phyloP scores from a whole-genome alignment of 2,888 invertebrate species.

The Polymixis flavicincta region DNA sequence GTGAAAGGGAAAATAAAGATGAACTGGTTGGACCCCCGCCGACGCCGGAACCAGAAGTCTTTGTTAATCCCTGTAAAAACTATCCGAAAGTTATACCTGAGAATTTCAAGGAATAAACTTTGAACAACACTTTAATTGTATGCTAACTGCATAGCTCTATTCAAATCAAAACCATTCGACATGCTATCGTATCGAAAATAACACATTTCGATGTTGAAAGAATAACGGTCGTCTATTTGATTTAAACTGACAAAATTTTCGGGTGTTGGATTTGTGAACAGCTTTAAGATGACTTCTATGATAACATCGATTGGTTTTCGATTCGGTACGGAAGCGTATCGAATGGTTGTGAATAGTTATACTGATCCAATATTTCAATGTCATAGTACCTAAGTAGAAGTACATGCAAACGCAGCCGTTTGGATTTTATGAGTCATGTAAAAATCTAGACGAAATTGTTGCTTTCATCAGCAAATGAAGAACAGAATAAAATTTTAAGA shows the following conservation, averaged over 20 bases:
- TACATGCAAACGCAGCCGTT: neutral
- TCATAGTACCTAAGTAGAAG: too few species aligned
- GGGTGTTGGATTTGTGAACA: too few species aligned
- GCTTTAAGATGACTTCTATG: too few species aligned
- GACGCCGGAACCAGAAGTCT: neutral
- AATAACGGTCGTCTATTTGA: too few species aligned
- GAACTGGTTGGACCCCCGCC: neutral
- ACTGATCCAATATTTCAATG: neutral
- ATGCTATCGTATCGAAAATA: too few species aligned
- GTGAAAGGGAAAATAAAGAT: neutral
- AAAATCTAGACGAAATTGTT: neutral
- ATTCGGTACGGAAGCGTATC: too few species aligned
- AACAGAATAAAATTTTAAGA: slow-evolving; percentile 17
- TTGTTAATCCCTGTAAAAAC: slow-evolving; percentile 18
- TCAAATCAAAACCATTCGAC: too few species aligned
- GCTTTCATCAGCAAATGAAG: slow-evolving; percentile 31
- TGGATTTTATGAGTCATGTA: neutral
- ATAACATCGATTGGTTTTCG: too few species aligned
- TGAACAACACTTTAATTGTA: neutral
- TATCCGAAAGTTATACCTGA: slow-evolving; percentile 29
- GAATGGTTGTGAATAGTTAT: too few species aligned
- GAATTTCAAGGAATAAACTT: neutral
- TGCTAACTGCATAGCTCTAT: too few species aligned
- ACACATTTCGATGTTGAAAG: too few species aligned
- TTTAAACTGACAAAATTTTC: too few species aligned